Conservation (phyloP, 2,113 vertebrate species). For the Mormyrus lacerda region DNA sequence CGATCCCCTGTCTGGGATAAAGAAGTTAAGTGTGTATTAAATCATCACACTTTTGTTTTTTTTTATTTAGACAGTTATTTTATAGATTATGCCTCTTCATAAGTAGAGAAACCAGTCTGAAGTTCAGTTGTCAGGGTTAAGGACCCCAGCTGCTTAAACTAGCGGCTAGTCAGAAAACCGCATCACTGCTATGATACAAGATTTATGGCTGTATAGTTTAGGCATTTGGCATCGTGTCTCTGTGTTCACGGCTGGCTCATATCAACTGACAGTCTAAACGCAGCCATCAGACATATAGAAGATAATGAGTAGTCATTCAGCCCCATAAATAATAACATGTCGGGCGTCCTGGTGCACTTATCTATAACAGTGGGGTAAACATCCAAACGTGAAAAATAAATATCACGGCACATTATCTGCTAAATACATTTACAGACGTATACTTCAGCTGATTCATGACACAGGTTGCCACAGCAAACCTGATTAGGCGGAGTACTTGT, state of each 20-base stretch:
- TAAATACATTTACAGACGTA: not conserved
- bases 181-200: not conserved
- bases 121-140: not conserved
- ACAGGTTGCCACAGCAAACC: not conserved
- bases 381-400: not conserved
- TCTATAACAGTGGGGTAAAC: not conserved
- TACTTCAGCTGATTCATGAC: not conserved
- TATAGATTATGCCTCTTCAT: not conserved
- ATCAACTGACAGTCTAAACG: not conserved
- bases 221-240: not conserved
- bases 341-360: not conserved
- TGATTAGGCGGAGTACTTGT: not conserved
- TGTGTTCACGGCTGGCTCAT: not conserved
- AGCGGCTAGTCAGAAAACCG: not conserved
- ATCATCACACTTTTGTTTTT: not conserved
- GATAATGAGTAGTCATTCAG: not conserved
- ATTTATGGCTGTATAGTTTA: not conserved
- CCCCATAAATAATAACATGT: not conserved
- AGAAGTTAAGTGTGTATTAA: not conserved
- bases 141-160: not conserved
- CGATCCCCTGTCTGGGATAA: not conserved
- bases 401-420: not conserved
- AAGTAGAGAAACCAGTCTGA: not conserved
- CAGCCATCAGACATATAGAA: not conserved
- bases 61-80: not conserved